Evolutionary conservation across 1,140 invertebrate genomes (phyloP).

Genomic region (Cyclargus thomasi): DNA sequence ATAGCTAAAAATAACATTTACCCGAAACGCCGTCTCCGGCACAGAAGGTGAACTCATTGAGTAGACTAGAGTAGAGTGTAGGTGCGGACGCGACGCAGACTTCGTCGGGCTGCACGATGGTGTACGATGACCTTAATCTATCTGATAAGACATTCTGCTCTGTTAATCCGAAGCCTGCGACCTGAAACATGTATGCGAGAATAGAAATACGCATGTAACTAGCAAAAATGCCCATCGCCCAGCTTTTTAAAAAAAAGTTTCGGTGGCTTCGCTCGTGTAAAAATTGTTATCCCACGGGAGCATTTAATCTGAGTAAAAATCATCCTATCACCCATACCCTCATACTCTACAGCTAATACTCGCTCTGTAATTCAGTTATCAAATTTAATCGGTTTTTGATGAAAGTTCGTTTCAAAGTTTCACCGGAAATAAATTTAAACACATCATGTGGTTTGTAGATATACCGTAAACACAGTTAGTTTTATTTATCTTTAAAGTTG

Average conservation of each 20-base stretch:
- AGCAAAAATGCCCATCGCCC: not conserved
- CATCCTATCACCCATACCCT: no score
- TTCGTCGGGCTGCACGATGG: slow-evolving; percentile 50
- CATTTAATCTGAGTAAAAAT: no score
- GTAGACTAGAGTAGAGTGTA: slow-evolving; percentile 37
- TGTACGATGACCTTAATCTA: slow-evolving; percentile 44
- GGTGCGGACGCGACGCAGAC: slow-evolving; percentile 43
- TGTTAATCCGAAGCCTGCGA: slow-evolving; percentile 55
- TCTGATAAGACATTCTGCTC: slow-evolving; percentile 46
- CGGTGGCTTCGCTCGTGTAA: no score
- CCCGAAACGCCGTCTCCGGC: slow-evolving; percentile 51
- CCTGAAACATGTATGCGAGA: slow-evolving; percentile 28
- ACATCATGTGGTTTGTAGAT: no score
- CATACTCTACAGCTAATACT: no score
- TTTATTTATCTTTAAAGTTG: no score
- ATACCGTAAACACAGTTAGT: no score
- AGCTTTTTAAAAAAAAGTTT: not conserved
- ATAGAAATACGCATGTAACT: not conserved
- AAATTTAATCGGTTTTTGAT: no score
- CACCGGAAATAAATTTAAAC: no score
- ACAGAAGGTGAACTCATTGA: slow-evolving; percentile 62
- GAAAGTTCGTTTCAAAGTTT: no score
- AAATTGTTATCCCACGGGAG: no score
- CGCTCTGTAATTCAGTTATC: no score
- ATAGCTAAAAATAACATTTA: slow-evolving; percentile 35